phyloP scores from a whole-genome alignment of 2,888 invertebrate species.

The Platycnemis pennipes region DNA sequence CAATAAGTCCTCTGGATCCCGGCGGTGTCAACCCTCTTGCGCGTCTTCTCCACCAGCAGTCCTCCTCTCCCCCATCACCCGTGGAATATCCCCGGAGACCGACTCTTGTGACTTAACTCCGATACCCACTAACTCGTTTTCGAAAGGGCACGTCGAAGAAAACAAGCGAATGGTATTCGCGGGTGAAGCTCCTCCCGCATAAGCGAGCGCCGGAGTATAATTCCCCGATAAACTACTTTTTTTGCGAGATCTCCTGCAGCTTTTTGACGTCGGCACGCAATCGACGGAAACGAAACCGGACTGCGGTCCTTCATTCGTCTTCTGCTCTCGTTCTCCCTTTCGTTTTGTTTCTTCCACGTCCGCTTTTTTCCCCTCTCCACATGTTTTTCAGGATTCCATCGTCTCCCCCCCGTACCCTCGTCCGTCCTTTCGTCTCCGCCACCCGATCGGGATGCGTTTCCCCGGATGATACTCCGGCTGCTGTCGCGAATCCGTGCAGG shows the following conservation, averaged over 20 bases:
- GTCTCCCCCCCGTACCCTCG: neutral
- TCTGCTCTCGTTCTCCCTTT: neutral
- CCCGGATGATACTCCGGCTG: neutral
- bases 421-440: conserved; percentile 52
- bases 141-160: neutral
- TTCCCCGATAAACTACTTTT: conserved; percentile 48
- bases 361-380: neutral
- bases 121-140: neutral
- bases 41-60: neutral
- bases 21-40: neutral
- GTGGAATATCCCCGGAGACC: neutral
- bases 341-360: neutral
- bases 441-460: neutral
- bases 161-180: neutral
- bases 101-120: neutral
- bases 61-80: neutral
- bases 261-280: neutral
- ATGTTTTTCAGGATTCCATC: neutral
- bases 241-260: neutral
- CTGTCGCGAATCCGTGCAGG: neutral
- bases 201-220: neutral
- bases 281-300: conserved; percentile 48
- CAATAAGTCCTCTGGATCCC: neutral
- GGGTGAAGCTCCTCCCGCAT: neutral
- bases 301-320: neutral